These are phyloP conservation scores for Drosophila pseudotalamancana DNA, from an alignment of 2,888 invertebrate species.

Conservation along the genomic window DNA sequence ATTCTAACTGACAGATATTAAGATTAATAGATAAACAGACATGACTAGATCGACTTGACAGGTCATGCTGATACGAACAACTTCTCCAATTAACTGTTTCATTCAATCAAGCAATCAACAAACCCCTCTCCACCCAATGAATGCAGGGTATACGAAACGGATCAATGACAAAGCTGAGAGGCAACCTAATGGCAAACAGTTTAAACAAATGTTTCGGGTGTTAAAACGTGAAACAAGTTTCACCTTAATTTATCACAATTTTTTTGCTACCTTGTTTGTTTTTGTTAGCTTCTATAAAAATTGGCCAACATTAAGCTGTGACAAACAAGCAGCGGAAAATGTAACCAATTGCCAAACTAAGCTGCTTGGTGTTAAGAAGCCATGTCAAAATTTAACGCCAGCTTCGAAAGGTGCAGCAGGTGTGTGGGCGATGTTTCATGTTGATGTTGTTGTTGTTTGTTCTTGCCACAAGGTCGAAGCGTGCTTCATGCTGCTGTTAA, in stretches of 20 bases:
- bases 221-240: slow-evolving; percentile 65
- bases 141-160: slow-evolving; percentile 10
- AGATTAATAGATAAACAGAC: too few species aligned
- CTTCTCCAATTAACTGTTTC: too few species aligned
- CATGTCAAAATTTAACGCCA: slow-evolving; percentile 78
- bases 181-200: slow-evolving; percentile 48
- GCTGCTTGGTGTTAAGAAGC: slow-evolving; percentile 66
- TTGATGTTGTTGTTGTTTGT: slow-evolving; percentile 43
- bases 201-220: slow-evolving; percentile 53
- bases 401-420: slow-evolving; percentile 20
- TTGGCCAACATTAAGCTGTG: slow-evolving; percentile 65
- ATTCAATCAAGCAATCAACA: too few species aligned
- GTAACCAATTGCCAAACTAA: slow-evolving; percentile 30
- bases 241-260: not conserved
- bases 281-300: slow-evolving; percentile 32
- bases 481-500: slow-evolving; percentile 47
- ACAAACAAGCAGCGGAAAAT: slow-evolving; percentile 60
- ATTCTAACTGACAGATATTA: too few species aligned
- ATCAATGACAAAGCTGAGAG: slow-evolving; percentile 52
- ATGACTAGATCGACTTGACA: too few species aligned
- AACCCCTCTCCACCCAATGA: not conserved
- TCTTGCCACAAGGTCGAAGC: slow-evolving; percentile 56
- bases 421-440: slow-evolving; percentile 43
- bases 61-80: too few species aligned
- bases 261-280: slow-evolving; percentile 1